Evolutionary conservation across 1,140 invertebrate genomes (phyloP).

Genomic region (Drosophila takahashii): DNA sequence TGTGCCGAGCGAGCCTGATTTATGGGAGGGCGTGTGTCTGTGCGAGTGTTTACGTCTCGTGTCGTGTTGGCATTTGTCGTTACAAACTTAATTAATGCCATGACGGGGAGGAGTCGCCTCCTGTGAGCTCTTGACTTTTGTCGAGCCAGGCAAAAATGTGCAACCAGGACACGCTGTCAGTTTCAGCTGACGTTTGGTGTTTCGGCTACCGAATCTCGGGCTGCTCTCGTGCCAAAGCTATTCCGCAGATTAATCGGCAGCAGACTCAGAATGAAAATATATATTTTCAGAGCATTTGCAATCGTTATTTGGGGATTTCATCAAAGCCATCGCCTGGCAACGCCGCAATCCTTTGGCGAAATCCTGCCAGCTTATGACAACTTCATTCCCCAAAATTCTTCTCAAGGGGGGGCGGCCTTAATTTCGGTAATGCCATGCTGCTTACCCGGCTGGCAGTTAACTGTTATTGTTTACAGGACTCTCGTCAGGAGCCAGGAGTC

Average conservation of each 20-base stretch:
- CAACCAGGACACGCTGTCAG: conserved; percentile 60
- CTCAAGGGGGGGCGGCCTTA: neutral
- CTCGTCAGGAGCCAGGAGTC: conserved; percentile 33
- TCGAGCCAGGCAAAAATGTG: conserved; percentile 49
- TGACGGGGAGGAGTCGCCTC: conserved; percentile 7
- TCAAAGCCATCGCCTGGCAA: conserved; percentile 37
- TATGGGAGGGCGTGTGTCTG: conserved; percentile 38
- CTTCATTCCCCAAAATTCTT: neutral
- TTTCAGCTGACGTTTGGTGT: conserved; percentile 52
- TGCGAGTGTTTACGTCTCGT: conserved; percentile 44
- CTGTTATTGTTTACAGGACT: conserved; percentile 54
- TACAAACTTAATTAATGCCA: conserved; percentile 75
- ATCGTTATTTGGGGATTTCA: conserved; percentile 24
- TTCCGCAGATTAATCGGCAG: conserved; percentile 29
- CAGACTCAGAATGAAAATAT: conserved; percentile 16
- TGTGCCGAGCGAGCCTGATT: conserved; percentile 49
- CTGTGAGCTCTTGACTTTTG: conserved; percentile 61
- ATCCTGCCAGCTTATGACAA: conserved; percentile 19
- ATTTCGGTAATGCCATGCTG: conserved; percentile 58
- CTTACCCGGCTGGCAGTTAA: conserved; percentile 39
- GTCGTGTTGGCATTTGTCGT: conserved; percentile 74
- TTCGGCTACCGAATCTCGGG: conserved; percentile 12
- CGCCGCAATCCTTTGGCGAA: conserved; percentile 18
- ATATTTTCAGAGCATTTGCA: conserved; percentile 32
- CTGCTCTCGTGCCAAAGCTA: neutral